A percentile compares a stretch with the other conserved stretches of the same genome.
Conservation (phyloP, 2,113 vertebrate genomes). For the Myodes glareolus region DNA sequence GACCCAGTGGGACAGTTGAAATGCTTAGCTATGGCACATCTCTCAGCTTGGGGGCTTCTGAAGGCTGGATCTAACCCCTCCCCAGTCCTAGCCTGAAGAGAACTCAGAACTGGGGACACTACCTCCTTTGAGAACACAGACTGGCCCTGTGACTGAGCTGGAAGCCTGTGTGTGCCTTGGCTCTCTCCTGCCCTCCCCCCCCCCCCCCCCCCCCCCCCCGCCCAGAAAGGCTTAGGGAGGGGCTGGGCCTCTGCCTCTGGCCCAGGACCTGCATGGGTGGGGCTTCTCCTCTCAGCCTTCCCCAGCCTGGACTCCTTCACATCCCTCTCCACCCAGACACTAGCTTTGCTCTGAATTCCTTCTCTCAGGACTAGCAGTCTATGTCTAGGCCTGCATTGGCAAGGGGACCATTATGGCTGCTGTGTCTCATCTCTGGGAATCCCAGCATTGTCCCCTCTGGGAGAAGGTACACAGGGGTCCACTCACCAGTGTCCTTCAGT, state of each 20-base stretch:
- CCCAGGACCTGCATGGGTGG: neutral
- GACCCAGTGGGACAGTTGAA: neutral
- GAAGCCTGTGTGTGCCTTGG: neutral
- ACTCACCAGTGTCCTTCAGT: neutral
- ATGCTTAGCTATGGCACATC: neutral
- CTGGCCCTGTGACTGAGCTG: conserved; percentile 30
- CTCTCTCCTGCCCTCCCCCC: neutral
- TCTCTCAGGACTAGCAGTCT: neutral
- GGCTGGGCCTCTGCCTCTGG: neutral
- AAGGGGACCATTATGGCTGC: neutral
- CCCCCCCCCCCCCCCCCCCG: neutral
- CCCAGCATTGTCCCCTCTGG: neutral
- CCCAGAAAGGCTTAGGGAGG: neutral
- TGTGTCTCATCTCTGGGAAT: neutral
- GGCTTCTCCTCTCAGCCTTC: neutral
- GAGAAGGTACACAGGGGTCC: neutral
- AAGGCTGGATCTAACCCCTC: neutral
- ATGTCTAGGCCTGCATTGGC: neutral
- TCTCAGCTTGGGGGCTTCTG: neutral
- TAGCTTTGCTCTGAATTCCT: neutral
- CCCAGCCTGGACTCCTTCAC: neutral
- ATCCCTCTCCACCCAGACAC: neutral
- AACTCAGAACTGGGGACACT: neutral
- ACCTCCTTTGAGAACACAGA: neutral
- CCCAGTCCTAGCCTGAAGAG: neutral